Conservation (phyloP, 2,797 vertebrate genomes). For the Urosaurus nigricauda region DNA sequence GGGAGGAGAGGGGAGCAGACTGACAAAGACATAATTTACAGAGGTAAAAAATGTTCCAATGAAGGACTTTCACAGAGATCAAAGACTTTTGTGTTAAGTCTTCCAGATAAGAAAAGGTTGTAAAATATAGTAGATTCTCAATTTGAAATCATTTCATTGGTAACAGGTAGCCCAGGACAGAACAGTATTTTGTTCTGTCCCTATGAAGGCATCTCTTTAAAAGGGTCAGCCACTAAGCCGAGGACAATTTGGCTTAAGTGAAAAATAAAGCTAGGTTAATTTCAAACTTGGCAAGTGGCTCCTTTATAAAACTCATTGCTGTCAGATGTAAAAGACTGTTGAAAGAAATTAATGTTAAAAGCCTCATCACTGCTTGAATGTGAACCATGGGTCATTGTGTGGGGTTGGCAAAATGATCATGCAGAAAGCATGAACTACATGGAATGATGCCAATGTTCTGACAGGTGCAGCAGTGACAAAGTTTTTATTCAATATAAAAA, state of each 20-base stretch:
- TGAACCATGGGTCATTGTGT: conserved; percentile 20
- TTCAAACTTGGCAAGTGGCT: conserved; percentile 22
- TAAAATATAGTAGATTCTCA: conserved; percentile 1
- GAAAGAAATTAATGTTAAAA: conserved; percentile 22
- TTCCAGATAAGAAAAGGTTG: neutral
- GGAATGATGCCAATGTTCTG: conserved; percentile 28
- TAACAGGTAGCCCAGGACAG: conserved; percentile 4
- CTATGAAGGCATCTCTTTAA: conserved; percentile 34
- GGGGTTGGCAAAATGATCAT: conserved; percentile 13
- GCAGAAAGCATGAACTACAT: conserved; percentile 25
- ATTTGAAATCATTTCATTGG: conserved; percentile 10
- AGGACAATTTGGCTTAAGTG: conserved; percentile 14
- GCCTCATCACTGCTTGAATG: neutral
- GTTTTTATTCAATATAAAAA: conserved; percentile 35
- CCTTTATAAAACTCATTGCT: conserved; percentile 16
- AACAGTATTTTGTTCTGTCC: conserved; percentile 19
- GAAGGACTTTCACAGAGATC: neutral
- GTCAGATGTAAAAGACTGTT: neutral
- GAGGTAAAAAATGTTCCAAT: neutral
- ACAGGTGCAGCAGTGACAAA: neutral
- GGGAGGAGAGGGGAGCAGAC: neutral
- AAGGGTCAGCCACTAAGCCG: neutral
- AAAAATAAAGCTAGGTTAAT: conserved; percentile 26
- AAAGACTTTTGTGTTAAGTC: neutral
- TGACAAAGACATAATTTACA: neutral